Conservation (phyloP, 1,140 invertebrate genomes). For the Megathymus violae region DNA sequence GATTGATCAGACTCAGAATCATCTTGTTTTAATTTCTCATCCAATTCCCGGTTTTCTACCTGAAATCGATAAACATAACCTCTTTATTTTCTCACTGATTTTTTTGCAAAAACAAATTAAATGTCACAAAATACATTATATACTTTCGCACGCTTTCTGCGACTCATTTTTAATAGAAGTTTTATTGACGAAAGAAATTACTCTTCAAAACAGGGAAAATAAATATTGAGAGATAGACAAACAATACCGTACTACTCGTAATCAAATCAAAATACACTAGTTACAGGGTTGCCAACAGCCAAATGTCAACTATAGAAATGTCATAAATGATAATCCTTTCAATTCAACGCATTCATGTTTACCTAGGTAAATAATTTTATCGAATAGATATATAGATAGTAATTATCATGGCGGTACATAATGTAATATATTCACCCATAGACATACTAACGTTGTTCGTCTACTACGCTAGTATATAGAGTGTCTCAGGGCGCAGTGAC, state of each 20-base stretch:
- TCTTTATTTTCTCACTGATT: constrained; percentile 36
- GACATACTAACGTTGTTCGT: too few relatives aligned
- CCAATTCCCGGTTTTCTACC: constrained; percentile 88
- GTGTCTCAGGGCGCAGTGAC: too few relatives aligned
- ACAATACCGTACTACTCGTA: neutral
- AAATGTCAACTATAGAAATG: too few relatives aligned
- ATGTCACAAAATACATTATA: constrained; percentile 30
- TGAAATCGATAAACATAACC: constrained; percentile 78
- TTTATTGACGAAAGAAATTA: neutral
- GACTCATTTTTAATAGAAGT: constrained; percentile 83
- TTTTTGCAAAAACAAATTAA: constrained; percentile 36
- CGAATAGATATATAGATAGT: too few relatives aligned
- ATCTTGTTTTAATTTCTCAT: constrained; percentile 88
- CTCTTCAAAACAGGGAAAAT: neutral
- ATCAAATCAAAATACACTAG: neutral
- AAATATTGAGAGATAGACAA: constrained; percentile 3
- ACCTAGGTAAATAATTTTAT: too few relatives aligned
- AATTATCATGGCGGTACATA: too few relatives aligned
- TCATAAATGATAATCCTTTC: too few relatives aligned
- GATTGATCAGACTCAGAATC: constrained; percentile 86
- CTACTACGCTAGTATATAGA: too few relatives aligned
- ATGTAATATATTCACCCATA: too few relatives aligned
- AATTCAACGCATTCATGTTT: too few relatives aligned
- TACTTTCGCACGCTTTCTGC: constrained; percentile 87
- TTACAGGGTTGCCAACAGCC: too few relatives aligned